phyloP scores from a whole-genome alignment of 1,140 invertebrate species.

The Bathynomus jamesi region DNA sequence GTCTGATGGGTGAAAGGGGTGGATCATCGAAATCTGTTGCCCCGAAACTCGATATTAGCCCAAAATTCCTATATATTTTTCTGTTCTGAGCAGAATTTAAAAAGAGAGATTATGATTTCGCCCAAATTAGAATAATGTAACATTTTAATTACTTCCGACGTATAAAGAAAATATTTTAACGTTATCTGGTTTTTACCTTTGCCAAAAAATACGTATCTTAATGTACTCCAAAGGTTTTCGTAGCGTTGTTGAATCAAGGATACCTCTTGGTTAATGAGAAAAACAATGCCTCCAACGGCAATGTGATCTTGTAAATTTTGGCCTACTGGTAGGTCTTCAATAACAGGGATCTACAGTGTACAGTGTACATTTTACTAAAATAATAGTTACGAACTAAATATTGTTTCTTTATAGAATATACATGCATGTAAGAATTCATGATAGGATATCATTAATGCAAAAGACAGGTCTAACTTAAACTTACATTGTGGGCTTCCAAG shows the following conservation, averaged over 20 bases:
- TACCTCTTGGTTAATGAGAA: constrained; percentile 66
- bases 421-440: not conserved
- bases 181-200: constrained; percentile 22
- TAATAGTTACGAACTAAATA: constrained; percentile 9
- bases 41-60: too few species aligned
- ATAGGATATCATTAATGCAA: too few species aligned
- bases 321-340: constrained; percentile 43
- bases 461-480: too few species aligned
- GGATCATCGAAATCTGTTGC: too few species aligned
- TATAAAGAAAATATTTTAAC: too few species aligned
- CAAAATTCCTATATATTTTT: too few species aligned
- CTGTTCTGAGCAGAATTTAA: too few species aligned
- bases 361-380: constrained; percentile 7
- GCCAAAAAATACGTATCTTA: constrained; percentile 65
- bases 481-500: constrained; percentile 46
- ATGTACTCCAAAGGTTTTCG: constrained; percentile 62
- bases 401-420: constrained; percentile 6
- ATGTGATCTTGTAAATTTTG: constrained; percentile 62
- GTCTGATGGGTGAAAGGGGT: too few species aligned
- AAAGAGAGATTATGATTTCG: too few species aligned
- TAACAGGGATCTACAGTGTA: constrained; percentile 21
- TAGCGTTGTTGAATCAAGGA: constrained; percentile 70
- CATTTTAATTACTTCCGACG: too few species aligned
- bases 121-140: too few species aligned
- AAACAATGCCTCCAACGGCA: constrained; percentile 72